Percentiles rank a stretch among this genome's conserved stretches.
phyloP scores from a whole-genome alignment of 2,797 vertebrate genomes.

The Saxicola maurus region DNA sequence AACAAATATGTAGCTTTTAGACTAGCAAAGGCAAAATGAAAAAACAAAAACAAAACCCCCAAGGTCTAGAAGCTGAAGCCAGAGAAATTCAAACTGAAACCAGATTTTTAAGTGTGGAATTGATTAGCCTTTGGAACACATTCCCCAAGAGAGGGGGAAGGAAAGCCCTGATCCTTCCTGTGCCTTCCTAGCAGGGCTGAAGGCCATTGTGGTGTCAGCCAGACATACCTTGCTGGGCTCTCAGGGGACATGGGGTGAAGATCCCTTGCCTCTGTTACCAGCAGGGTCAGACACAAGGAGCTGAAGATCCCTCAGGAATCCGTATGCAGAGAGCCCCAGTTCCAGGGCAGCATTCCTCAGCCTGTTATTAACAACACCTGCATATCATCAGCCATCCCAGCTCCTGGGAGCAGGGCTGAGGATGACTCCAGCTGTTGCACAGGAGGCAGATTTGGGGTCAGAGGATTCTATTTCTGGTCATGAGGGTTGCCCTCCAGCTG shows the following conservation, averaged over 20 bases:
- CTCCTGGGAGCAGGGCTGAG: not conserved
- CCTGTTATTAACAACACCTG: not conserved
- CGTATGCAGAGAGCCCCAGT: not conserved
- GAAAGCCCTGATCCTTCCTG: not conserved
- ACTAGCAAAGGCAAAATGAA: not conserved
- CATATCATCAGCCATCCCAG: not conserved
- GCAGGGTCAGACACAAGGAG: not conserved
- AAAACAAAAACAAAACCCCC: not conserved
- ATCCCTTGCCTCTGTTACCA: not conserved
- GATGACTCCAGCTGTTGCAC: not conserved
- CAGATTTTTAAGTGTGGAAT: conserved; percentile 42
- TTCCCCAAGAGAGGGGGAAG: not conserved
- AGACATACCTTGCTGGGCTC: not conserved
- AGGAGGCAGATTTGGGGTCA: not conserved
- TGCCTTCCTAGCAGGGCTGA: not conserved
- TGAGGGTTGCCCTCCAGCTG: not conserved
- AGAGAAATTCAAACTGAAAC: conserved; percentile 41
- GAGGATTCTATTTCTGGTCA: not conserved
- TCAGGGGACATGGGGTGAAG: not conserved
- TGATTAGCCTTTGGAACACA: conserved; percentile 37
- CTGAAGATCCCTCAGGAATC: not conserved
- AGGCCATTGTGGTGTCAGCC: not conserved
- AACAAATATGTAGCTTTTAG: not conserved
- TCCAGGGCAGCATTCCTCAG: conserved; percentile 12
- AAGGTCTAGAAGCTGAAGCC: conserved; percentile 9